Base-by-base conservation (phyloP, 1,140 invertebrate genomes). In the Hylaeus volcanicus region DNA sequence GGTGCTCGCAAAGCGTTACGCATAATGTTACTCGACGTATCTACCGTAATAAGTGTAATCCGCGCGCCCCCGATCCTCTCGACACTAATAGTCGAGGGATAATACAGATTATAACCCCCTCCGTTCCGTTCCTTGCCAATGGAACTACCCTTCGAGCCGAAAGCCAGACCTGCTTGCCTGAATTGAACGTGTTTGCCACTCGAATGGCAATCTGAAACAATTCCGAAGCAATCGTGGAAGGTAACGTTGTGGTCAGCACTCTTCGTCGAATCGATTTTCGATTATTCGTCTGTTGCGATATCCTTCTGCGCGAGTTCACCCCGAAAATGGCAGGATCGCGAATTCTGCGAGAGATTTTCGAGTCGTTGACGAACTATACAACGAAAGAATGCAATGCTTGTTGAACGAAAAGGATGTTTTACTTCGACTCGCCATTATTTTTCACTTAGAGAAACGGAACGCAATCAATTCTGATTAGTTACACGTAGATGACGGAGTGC, bases 81-180 rank as follows among this genome's bases (percentile, higher is more conserved):
- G 84, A 84, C 86, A 90, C 91, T 91, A 91, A 92, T 92, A 92
- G 91, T 91, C 90, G 85, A 86, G 87, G 88, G 91, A 92, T 92
- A 91, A 92, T 91, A 92, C 89, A 90, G 91, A 92, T 92, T 92
- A 92, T 85, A 88, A 88, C 86, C 87, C 90, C 74, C 61, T 68
- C 64, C 74, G 71, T 58, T 69, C 74, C 9, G 79, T 82, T 83
- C 76, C 77, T 83, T 74, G 75, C 66, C 79, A 45, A 75, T 66
- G 76, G 79, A 61, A 66, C 79, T 45, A 81, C 81, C 83, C 71
- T 86, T 75, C 88, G 78, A 70, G 79, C 84, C 45, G 61, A 39
- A 56, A 56, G 14, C 88, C 75, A 88, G 76, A 85, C 82, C 81
- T 37, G 74, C 66, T 86, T 68, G 56, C 69, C 74, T 51, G 73